phyloP scores from a whole-genome alignment of 2,113 vertebrate genomes.

The Thinocorus orbignyianus region DNA sequence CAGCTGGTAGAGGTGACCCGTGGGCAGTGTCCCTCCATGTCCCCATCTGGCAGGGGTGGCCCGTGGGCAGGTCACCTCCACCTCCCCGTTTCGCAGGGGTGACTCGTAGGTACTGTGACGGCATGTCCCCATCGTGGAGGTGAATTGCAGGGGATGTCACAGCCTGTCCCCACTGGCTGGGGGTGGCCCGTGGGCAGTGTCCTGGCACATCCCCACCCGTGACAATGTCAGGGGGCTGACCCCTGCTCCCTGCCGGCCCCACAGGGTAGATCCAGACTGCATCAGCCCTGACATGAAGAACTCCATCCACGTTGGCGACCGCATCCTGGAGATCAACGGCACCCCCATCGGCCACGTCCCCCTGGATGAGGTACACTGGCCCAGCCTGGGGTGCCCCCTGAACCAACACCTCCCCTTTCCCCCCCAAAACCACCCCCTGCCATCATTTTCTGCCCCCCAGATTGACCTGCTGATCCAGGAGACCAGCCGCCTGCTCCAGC shows the following conservation, averaged over 20 bases:
- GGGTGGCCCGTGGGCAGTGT: not conserved
- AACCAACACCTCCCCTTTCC: rapidly evolving
- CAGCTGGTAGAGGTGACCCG: not conserved
- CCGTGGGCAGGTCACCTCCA: not conserved
- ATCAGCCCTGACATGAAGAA: conserved; percentile 97
- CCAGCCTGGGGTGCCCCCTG: rapidly evolving
- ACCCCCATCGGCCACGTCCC: conserved; percentile 93
- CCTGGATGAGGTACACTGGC: conserved; percentile 85
- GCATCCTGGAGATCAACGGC: conserved; percentile 96
- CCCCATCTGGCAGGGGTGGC: not conserved
- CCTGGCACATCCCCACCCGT: not conserved
- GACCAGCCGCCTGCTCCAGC: conserved; percentile 91
- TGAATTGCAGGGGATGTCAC: not conserved
- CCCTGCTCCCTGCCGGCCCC: not conserved
- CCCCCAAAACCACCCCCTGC: not conserved
- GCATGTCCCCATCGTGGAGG: not conserved
- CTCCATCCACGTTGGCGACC: conserved; percentile 94
- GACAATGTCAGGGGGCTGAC: rapidly evolving
- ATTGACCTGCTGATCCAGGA: conserved; percentile 96
- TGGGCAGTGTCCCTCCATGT: not conserved
- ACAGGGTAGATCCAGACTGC: conserved; percentile 86
- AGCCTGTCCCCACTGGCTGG: not conserved
- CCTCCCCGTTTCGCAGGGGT: not conserved
- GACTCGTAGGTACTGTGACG: not conserved
- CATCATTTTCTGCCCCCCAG: conserved; percentile 58